Conservation (phyloP, 2,797 vertebrate species). For the Uromys caudimaculatus region DNA sequence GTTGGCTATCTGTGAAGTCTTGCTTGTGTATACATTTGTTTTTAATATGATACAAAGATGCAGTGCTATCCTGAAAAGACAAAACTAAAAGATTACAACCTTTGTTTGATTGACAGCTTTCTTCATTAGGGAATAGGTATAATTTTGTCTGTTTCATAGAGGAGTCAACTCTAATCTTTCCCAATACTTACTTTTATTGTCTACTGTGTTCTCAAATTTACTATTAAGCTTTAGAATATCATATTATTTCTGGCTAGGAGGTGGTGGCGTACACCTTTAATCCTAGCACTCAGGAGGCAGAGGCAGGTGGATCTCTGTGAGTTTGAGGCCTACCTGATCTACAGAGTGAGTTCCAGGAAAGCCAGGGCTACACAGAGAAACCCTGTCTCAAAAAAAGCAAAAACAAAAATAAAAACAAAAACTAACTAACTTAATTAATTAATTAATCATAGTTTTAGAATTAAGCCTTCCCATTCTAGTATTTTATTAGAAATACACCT, state of each 20-base stretch:
- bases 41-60: slow-evolving; percentile 7
- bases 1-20: slow-evolving; percentile 75
- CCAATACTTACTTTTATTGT: background rate
- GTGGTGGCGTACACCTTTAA: background rate
- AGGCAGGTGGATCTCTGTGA: background rate
- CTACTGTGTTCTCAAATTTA: slow-evolving; percentile 27
- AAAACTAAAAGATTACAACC: background rate
- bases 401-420: background rate
- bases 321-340: background rate
- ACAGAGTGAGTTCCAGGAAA: background rate
- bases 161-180: slow-evolving; percentile 13
- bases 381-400: background rate
- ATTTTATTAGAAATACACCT: slow-evolving; percentile 36
- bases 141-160: background rate
- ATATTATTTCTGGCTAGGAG: background rate
- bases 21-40: slow-evolving; percentile 37
- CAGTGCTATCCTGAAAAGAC: slow-evolving; percentile 21
- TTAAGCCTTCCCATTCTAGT: background rate
- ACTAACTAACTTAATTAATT: background rate
- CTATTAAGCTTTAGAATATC: background rate
- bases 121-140: slow-evolving; percentile 28
- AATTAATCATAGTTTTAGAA: slow-evolving; percentile 6
- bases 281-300: background rate
- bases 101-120: slow-evolving; percentile 49
- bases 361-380: background rate